These are phyloP conservation scores for Dynastes tityus DNA, from an alignment of 2,888 invertebrate species.

Conservation along the genomic window DNA sequence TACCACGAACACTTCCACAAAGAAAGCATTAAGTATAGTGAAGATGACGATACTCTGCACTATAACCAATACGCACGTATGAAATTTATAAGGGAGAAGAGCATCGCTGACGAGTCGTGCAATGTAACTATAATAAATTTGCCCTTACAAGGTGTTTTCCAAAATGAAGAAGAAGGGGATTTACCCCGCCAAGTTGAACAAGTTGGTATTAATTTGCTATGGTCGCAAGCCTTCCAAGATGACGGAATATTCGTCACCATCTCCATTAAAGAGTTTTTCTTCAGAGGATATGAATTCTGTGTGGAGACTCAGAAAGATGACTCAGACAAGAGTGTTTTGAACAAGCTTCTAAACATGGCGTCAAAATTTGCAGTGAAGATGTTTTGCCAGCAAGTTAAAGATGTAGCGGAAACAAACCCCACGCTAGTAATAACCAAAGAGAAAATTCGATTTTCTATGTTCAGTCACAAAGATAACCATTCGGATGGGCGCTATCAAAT, in stretches of 20 bases:
- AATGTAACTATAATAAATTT: background rate
- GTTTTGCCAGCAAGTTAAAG: conserved; percentile 8
- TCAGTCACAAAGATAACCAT: conserved; percentile 75
- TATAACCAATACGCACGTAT: conserved; percentile 3
- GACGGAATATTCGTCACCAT: conserved; percentile 60
- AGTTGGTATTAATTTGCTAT: background rate
- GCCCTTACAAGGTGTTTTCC: conserved; percentile 34
- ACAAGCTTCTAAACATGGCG: too few species aligned
- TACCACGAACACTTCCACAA: conserved; percentile 73
- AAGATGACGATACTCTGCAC: background rate
- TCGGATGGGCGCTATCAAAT: conserved; percentile 76
- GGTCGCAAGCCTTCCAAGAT: conserved; percentile 19
- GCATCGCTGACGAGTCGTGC: background rate
- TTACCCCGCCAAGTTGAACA: conserved; percentile 1
- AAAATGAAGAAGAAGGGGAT: conserved; percentile 22
- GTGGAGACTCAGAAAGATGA: background rate
- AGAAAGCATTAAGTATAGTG: background rate
- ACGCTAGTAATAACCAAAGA: background rate
- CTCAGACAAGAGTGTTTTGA: background rate
- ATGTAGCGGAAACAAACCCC: background rate
- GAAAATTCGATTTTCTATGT: conserved; percentile 4
- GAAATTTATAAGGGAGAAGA: conserved; percentile 4
- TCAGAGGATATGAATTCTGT: conserved; percentile 76
- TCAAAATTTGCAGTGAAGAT: background rate
- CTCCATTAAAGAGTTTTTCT: conserved; percentile 74